Evolutionary conservation across 2,797 vertebrate species (phyloP).

Genomic region (Phalanger gymnotis): DNA sequence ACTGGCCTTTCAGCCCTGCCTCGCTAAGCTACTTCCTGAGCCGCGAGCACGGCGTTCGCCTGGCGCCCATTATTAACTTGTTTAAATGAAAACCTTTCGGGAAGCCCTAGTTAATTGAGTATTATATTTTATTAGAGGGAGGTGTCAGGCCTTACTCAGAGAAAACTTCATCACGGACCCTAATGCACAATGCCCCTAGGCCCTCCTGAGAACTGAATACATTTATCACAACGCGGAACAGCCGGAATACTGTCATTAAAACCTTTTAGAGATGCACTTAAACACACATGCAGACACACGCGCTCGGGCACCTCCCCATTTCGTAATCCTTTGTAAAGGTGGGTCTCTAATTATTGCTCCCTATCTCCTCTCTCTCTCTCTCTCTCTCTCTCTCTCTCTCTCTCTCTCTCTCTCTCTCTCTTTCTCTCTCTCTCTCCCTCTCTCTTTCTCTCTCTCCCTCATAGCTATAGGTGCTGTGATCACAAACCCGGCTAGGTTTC

Average conservation of each 20-base stretch:
- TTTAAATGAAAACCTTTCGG: conserved; percentile 81
- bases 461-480: neutral
- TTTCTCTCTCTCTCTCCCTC: conserved; percentile 78
- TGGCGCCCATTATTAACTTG: conserved; percentile 78
- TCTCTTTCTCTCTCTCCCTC: conserved; percentile 53
- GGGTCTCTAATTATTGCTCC: conserved; percentile 82
- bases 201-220: conserved; percentile 71
- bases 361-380: conserved; percentile 50
- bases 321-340: conserved; percentile 72
- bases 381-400: too few relatives aligned
- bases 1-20: conserved; percentile 12
- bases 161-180: conserved; percentile 77
- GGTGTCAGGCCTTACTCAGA: conserved; percentile 79
- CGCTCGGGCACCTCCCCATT: conserved; percentile 72
- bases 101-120: conserved; percentile 81
- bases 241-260: conserved; percentile 72
- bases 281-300: conserved; percentile 48
- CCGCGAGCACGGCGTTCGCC: conserved; percentile 72
- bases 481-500: neutral
- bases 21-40: conserved; percentile 68
- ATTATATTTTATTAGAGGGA: conserved; percentile 81
- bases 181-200: conserved; percentile 66
- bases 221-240: conserved; percentile 68
- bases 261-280: conserved; percentile 60
- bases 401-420: neutral